Evolutionary conservation across 1,140 invertebrate genomes (phyloP), one percentile per base, ranked within the genome.

Genomic region (Harpegnathos saltator): DNA sequence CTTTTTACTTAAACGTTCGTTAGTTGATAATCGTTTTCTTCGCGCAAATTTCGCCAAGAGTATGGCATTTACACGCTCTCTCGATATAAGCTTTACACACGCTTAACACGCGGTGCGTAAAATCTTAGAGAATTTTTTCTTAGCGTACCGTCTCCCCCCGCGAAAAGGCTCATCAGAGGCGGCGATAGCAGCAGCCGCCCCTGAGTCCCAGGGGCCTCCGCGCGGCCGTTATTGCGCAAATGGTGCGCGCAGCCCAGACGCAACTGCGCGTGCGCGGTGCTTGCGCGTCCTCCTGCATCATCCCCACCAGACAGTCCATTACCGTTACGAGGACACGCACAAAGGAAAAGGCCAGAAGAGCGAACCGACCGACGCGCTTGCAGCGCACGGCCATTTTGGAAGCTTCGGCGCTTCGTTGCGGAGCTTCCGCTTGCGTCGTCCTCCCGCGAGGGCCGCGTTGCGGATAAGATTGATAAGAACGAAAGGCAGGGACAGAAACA

Each of bases 321-420:
- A 91, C 90, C 93, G 92, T 92, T 93, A 92, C 91, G 90, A 90
- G 88, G 87, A 91, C 89, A 93, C 93, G 93, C 93, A 93, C 92
- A 93, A 94, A 93, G 92, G 91, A 92, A 92, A 94, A 94, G 92
- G 90, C 86, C 87, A 90, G 86, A 89, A 83, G 88, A 90, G 86
- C 86, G 88, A 86, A 90, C 69, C 56, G 83, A 88, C 89, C 89
- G 92, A 93, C 93, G 93, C 93, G 93, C 92, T 94, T 93, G 92
- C 94, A 93, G 90, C 65, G 48, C 88, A 91, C 93, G 92, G 94
- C 94, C 94, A 94, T 94, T 94, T 94, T 94, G 93, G 93, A 94
- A 94, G 94, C 93, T 94, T 94, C 90, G 87, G 83, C 86, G 90
- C 88, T 92, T 91, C 91, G 90, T 85, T 84, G 84, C 90, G 89